These are phyloP conservation scores for Cynaeus angustus DNA, from an alignment of 2,888 invertebrate species.

Conservation along the genomic window DNA sequence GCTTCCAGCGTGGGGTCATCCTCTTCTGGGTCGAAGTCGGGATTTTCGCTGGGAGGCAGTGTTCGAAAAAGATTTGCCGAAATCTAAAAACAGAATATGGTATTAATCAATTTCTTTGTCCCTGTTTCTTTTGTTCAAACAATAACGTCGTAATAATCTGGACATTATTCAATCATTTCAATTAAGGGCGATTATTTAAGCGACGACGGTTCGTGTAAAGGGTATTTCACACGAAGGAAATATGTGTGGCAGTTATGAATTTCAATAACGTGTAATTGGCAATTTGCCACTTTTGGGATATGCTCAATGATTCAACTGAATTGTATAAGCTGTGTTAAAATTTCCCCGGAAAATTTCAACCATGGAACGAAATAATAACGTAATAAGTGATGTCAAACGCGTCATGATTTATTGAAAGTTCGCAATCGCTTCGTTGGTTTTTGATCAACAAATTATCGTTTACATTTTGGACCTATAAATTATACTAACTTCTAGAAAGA, in stretches of 20 bases:
- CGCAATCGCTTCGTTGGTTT: no score
- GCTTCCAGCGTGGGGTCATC: slow-evolving; percentile 99
- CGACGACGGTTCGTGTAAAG: slow-evolving; percentile 1
- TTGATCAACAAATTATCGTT: no score
- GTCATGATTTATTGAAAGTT: no score
- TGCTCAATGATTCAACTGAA: neutral
- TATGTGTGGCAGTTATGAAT: slow-evolving; percentile 14
- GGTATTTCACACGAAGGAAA: slow-evolving; percentile 9
- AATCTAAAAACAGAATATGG: slow-evolving; percentile 61
- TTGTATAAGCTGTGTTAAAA: no score
- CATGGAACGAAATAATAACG: no score
- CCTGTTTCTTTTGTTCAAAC: neutral
- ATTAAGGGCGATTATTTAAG: slow-evolving; percentile 7
- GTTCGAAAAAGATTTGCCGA: slow-evolving; percentile 98
- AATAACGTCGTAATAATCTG: neutral
- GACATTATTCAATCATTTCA: slow-evolving; percentile 23
- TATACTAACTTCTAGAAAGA: no score
- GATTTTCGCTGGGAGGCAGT: slow-evolving; percentile 96
- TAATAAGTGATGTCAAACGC: no score
- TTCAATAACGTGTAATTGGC: slow-evolving; percentile 23
- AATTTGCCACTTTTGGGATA: slow-evolving; percentile 13
- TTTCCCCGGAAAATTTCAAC: no score
- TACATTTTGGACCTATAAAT: no score
- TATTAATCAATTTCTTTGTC: neutral
- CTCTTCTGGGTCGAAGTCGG: slow-evolving; percentile 99